Conservation (phyloP, 2,888 invertebrate genomes). For the Thera britannica region DNA sequence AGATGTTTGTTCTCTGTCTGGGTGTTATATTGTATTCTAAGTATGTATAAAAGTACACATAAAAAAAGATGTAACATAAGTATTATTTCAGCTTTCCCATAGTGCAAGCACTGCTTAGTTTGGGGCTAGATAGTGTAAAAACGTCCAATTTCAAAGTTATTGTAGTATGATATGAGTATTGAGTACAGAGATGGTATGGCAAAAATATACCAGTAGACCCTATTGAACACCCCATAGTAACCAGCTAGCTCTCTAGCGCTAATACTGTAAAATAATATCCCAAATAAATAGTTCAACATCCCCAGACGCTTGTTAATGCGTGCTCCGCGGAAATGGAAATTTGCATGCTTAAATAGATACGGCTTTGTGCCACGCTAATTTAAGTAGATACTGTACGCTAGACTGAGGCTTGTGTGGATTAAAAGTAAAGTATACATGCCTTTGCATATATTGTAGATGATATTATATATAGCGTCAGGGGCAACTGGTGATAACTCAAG, state of each 20-base stretch:
- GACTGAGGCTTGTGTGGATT: neutral
- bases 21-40: too few relatives aligned
- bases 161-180: neutral
- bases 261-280: constrained; percentile 4
- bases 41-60: too few relatives aligned
- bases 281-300: constrained; percentile 10
- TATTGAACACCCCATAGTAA: constrained; percentile 2
- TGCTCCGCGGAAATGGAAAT: constrained; percentile 32
- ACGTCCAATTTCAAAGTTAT: too few relatives aligned
- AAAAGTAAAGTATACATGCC: too few relatives aligned
- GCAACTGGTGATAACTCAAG: too few relatives aligned
- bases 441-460: too few relatives aligned
- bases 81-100: too few relatives aligned
- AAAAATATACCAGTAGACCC: neutral
- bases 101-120: too few relatives aligned
- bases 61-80: too few relatives aligned
- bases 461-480: too few relatives aligned
- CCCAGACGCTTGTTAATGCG: constrained; percentile 17
- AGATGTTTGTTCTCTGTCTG: too few relatives aligned
- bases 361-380: constrained; percentile 22
- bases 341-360: constrained; percentile 33
- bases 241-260: neutral
- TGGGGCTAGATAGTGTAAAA: too few relatives aligned
- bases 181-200: neutral
- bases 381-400: neutral